Conservation (phyloP, 2,888 invertebrate genomes). For the Tortricodes alternella region DNA sequence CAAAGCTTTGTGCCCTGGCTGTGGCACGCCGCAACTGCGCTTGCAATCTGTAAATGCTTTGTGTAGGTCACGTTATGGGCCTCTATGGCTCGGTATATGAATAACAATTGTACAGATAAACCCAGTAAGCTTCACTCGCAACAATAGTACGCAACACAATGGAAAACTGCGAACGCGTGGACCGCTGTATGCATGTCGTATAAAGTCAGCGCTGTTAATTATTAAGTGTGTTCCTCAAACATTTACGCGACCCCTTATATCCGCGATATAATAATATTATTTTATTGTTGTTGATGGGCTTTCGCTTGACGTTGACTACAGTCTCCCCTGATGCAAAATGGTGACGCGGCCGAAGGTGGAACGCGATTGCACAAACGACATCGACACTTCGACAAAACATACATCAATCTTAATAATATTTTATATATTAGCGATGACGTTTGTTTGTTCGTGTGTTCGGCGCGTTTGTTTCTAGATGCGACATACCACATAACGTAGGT, state of each 20-base stretch:
- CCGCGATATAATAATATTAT: too few species aligned
- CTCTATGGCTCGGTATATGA: constrained; percentile 43
- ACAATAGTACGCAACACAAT: constrained; percentile 22
- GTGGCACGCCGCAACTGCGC: constrained; percentile 54
- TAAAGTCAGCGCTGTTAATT: constrained; percentile 14
- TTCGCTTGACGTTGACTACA: too few species aligned
- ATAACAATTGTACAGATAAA: constrained; percentile 41
- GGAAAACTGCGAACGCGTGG: constrained; percentile 4
- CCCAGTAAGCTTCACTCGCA: constrained; percentile 35
- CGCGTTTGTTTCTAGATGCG: too few species aligned
- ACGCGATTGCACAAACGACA: too few species aligned
- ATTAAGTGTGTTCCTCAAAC: constrained; percentile 3
- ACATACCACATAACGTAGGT: too few species aligned
- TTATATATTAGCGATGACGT: too few species aligned
- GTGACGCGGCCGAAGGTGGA: too few species aligned
- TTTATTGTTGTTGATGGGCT: too few species aligned
- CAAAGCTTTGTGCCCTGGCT: constrained; percentile 53
- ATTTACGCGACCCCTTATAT: background rate
- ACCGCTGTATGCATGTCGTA: background rate
- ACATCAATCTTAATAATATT: too few species aligned
- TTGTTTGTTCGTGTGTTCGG: too few species aligned
- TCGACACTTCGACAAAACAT: too few species aligned
- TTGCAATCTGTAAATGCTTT: constrained; percentile 63
- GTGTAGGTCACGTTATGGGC: constrained; percentile 56
- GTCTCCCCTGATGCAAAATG: too few species aligned